Base-by-base conservation (phyloP, 2,113 vertebrate genomes). In the Sinocyclocheilus grahami region DNA sequence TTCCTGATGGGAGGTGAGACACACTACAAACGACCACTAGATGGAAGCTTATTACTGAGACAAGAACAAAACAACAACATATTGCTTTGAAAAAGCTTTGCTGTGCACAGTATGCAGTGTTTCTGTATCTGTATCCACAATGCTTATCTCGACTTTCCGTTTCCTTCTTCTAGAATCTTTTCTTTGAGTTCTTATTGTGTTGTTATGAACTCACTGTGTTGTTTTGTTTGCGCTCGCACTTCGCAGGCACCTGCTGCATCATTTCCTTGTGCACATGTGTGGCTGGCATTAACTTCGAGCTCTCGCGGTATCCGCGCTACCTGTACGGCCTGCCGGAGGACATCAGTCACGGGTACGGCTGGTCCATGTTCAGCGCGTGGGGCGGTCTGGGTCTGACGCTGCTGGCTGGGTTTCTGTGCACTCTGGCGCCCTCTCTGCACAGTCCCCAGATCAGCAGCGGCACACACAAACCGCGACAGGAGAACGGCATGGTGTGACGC, bases 311-410 rank as follows among this genome's bases (percentile, higher is more conserved):
- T 84, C 98, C 98, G 1, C 97, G 97, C 89, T 97, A 97, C 95
- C 95, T 99, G 94, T 99, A 98, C 0, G 96, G 97, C 89, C 97
- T 99, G 75, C 98, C 98, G 0, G 98, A 99, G 60, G 98, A 99
- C 95, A 97, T 99, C 96, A 96, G 97, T 90, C 98, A 99, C 0
- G 98, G 98, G 87, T 99, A 99, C 6, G 98, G 98, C 91, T 99
- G 98, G 98, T 99, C 98, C 88, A 99, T 99, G 98, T 99, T 99
- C 91, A 99, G 97, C 88, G 98, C 98, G 0, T 99, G 98, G 98
- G 98, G 97, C 0, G 98, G 98, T 90, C 96, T 99, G 92, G 98
- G 98, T 88, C 97, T 99, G 89, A 98, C 98, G 0, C 94, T 99
- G 55, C 96, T 99, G 93, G 97, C 98, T 84, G 98, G 98, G 74